Base-by-base conservation (phyloP, 2,797 vertebrate genomes). In the Myotis daubentonii region DNA sequence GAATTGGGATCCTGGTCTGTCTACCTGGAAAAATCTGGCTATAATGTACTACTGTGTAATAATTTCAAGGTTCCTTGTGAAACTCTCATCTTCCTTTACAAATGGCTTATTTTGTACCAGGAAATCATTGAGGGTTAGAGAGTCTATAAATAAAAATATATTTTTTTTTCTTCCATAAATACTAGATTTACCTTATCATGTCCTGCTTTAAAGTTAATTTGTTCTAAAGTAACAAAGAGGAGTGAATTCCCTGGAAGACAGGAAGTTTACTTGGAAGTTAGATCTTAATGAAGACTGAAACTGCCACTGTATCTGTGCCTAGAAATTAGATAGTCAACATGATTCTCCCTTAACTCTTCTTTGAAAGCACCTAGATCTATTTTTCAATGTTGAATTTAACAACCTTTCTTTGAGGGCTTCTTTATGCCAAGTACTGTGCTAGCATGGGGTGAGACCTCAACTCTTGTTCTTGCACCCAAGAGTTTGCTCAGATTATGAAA, bases 131-230 rank as follows among this genome's bases (percentile, higher is more conserved):
- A 92, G 16, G 23, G 30, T 38, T 33, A 85, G 51, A 75, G 13
- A 44, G 15, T 49, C 23, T 62, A 33, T 85, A 44, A 94, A 78
- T 44, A 49, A 51, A 94, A 20, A 3, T 10, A 16, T 49, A 38
- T 81, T 53, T 2, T 25, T 28, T 82, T 90, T 94, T 84, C 23
- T 68, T 85, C 65, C 28, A 57, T 71, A 92, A 79, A 44, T 80
- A 19, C 57, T 87, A 78, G 10, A 74, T 74, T 93, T 83, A 41
- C 13, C 15, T 87, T 71, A 85, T 19, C n/a, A 19, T 36, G n/a
- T 2, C 33, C 6, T 89, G 51, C 23, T 94, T 86, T 80, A 90
- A 71, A 88, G 38, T 90, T 85, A 62, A 75, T 57, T 91, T 84
- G 11, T 72, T 74, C n/a, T 38, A 87, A 72, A 87, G 4, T 44